phyloP scores from a whole-genome alignment of 2,888 invertebrate species.

The Hydrotaea cyrtoneurina region DNA sequence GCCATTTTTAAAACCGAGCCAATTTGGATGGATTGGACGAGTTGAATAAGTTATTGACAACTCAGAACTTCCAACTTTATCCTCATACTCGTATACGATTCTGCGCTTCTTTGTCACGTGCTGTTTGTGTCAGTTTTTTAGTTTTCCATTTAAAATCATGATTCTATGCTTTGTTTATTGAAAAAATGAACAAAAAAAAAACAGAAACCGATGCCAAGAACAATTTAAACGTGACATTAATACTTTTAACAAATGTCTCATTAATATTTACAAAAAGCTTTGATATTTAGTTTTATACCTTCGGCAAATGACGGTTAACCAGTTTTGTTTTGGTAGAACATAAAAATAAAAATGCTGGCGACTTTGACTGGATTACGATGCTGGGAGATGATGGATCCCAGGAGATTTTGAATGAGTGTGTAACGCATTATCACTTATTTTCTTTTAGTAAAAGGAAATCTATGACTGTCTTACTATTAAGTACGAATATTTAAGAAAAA shows the following conservation, averaged over 20 bases:
- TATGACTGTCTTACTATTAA: too few species aligned
- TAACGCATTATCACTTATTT: too few species aligned
- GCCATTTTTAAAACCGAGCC: too few species aligned
- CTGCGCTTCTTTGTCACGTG: slow-evolving; percentile 61
- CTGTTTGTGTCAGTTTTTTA: slow-evolving; percentile 51
- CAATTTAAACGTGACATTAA: slow-evolving; percentile 60
- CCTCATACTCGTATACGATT: slow-evolving; percentile 7
- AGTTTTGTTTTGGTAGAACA: too few species aligned
- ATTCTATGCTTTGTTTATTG: background rate
- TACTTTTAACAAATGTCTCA: slow-evolving; percentile 57
- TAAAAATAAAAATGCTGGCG: too few species aligned
- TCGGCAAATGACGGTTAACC: background rate
- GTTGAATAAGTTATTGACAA: too few species aligned
- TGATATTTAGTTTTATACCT: slow-evolving; percentile 13
- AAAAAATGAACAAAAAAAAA: slow-evolving; percentile 16
- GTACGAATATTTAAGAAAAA: too few species aligned
- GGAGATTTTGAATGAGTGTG: too few species aligned
- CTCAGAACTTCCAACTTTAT: background rate
- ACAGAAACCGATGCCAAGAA: slow-evolving; percentile 5
- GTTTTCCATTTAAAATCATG: background rate
- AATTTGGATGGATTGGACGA: too few species aligned
- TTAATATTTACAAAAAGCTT: background rate
- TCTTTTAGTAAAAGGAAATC: too few species aligned
- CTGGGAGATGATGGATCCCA: too few species aligned
- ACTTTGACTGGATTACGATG: too few species aligned